These are phyloP conservation scores for Philhelius pedissequus DNA, from an alignment of 2,888 invertebrate genomes.

Conservation along the genomic window DNA sequence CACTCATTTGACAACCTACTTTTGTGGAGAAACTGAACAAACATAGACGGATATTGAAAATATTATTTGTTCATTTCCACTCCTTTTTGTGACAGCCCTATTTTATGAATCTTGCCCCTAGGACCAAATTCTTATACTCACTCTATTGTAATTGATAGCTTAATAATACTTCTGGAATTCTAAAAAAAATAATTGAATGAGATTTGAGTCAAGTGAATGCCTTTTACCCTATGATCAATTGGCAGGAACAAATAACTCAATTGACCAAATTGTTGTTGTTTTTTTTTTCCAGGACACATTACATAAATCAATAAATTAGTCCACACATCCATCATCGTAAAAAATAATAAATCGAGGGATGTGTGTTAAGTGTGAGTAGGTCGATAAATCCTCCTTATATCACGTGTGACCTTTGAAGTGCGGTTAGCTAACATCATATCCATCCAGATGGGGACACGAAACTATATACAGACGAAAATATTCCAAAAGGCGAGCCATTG, in stretches of 20 bases:
- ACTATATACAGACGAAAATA: constrained; percentile 45
- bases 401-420: constrained; percentile 53
- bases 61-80: too few relatives aligned
- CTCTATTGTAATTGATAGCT: too few relatives aligned
- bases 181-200: neutral
- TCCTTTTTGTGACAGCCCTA: too few relatives aligned
- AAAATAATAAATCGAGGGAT: neutral
- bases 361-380: constrained; percentile 7
- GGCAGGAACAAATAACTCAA: neutral
- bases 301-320: constrained; percentile 52
- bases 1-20: too few relatives aligned
- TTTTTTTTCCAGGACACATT: constrained; percentile 19
- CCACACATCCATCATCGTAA: neutral
- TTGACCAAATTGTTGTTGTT: constrained; percentile 33
- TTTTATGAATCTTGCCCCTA: too few relatives aligned
- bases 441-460: neutral
- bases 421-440: neutral
- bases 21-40: too few relatives aligned
- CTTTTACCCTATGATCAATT: neutral
- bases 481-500: constrained; percentile 25
- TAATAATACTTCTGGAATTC: neutral
- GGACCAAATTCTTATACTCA: too few relatives aligned
- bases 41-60: too few relatives aligned
- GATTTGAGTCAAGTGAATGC: neutral
- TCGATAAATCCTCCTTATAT: constrained; percentile 42